Conservation (phyloP, 2,113 vertebrate species). For the Mastomys natalensis region DNA sequence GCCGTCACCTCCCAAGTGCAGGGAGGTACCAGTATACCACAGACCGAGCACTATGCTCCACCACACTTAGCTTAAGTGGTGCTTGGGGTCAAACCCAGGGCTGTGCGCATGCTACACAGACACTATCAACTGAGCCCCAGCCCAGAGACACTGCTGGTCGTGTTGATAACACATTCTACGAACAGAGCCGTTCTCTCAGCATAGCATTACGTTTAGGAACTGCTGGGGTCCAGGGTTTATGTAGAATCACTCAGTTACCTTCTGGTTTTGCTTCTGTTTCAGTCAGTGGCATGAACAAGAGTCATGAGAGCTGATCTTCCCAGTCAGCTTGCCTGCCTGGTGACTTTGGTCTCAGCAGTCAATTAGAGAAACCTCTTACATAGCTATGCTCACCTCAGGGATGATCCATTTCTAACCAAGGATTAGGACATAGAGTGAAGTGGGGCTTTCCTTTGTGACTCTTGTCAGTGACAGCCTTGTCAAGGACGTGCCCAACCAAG, state of each 20-base stretch:
- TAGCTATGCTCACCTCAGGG: not conserved
- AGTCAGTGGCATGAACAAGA: not conserved
- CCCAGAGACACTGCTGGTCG: not conserved
- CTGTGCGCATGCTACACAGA: not conserved
- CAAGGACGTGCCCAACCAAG: not conserved
- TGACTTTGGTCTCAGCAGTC: constrained; percentile 17
- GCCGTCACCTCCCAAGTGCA: not conserved
- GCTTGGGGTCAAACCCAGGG: not conserved
- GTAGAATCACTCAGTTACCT: not conserved
- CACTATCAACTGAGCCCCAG: not conserved
- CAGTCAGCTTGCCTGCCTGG: not conserved
- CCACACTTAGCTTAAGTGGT: not conserved
- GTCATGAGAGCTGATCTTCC: not conserved
- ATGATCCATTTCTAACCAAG: not conserved
- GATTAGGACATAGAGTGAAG: not conserved
- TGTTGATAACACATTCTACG: not conserved
- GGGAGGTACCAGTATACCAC: not conserved
- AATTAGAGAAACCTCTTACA: not conserved
- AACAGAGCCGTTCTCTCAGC: constrained; percentile 16
- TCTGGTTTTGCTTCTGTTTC: not conserved
- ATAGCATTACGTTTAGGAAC: not conserved
- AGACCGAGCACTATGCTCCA: too few species aligned
- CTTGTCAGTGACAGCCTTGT: not conserved
- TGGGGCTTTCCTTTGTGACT: not conserved
- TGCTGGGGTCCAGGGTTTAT: not conserved